These are phyloP conservation scores for Conus betulinus DNA, from an alignment of 1,140 invertebrate species.

Conservation along the genomic window DNA sequence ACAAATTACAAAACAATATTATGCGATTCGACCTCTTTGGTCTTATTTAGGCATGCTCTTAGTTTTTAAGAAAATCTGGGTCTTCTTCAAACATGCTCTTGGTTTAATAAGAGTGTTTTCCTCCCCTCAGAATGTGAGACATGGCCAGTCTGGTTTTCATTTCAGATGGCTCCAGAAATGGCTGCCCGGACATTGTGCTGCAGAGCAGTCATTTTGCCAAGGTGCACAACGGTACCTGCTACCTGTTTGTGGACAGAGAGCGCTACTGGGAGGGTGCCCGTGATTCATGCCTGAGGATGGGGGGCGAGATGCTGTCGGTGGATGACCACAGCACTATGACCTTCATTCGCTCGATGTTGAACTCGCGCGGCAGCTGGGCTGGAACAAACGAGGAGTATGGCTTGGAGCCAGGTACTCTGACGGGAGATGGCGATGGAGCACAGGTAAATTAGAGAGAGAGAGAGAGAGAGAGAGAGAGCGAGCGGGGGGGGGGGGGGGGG, in stretches of 20 bases:
- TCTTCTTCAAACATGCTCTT: too few relatives aligned
- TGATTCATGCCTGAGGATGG: conserved; percentile 52
- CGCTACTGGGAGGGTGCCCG: conserved; percentile 59
- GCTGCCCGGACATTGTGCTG: conserved; percentile 7
- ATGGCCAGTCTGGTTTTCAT: neutral
- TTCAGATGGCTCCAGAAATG: conserved; percentile 22
- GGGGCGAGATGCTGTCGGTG: conserved; percentile 57
- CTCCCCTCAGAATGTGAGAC: too few relatives aligned
- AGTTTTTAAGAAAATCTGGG: too few relatives aligned
- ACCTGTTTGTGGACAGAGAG: conserved; percentile 60
- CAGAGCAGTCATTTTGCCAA: conserved; percentile 8
- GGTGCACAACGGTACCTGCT: conserved; percentile 51
- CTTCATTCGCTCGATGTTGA: conserved; percentile 56
- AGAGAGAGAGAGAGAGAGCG: neutral
- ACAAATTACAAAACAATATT: too few relatives aligned
- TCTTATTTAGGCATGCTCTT: too few relatives aligned
- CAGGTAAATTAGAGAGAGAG: conserved; percentile 43
- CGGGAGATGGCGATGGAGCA: conserved; percentile 59
- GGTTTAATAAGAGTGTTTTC: too few relatives aligned
- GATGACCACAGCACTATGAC: conserved; percentile 51
- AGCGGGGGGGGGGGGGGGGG: neutral
- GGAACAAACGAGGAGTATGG: conserved; percentile 61
- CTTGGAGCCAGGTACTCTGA: conserved; percentile 54
- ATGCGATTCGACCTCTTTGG: too few relatives aligned
- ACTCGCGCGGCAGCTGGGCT: conserved; percentile 53